These are phyloP conservation scores for Phaenicophaeus curvirostris DNA, from an alignment of 2,797 vertebrate species.

Conservation along the genomic window DNA sequence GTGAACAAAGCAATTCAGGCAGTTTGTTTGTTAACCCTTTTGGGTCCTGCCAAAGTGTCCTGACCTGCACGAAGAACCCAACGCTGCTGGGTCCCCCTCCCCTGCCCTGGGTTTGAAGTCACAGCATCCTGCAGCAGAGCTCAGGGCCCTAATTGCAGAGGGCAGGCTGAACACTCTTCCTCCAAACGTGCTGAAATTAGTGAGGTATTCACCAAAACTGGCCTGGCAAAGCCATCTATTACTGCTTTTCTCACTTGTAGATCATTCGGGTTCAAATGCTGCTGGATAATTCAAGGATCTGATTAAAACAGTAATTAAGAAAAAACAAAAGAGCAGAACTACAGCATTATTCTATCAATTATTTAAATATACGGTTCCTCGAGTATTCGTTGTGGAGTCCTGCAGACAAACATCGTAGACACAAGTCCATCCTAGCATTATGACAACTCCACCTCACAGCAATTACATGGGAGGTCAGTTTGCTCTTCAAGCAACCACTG, in stretches of 20 bases:
- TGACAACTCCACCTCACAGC: neutral
- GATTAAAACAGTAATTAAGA: neutral
- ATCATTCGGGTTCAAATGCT: neutral
- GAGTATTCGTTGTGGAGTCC: accelerated
- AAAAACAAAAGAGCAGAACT: neutral
- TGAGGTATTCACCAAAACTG: neutral
- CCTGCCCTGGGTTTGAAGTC: neutral
- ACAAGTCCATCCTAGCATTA: accelerated
- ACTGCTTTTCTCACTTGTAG: neutral
- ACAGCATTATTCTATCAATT: neutral
- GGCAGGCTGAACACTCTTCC: neutral
- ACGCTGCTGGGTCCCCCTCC: neutral
- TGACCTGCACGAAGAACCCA: neutral
- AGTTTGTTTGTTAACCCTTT: slow-evolving; percentile 79
- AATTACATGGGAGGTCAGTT: accelerated
- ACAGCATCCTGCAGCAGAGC: no score
- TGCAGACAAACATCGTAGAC: neutral
- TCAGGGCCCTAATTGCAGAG: no score
- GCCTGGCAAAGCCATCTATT: neutral
- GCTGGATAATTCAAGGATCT: neutral
- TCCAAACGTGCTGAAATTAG: neutral
- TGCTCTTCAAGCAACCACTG: neutral
- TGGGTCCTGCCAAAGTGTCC: slow-evolving; percentile 60
- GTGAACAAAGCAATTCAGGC: slow-evolving; percentile 73
- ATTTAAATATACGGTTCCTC: neutral